A percentile compares a stretch with the other conserved stretches of the same genome.
phyloP scores from a whole-genome alignment of 2,888 invertebrate species.

The Phlogophora meticulosa region DNA sequence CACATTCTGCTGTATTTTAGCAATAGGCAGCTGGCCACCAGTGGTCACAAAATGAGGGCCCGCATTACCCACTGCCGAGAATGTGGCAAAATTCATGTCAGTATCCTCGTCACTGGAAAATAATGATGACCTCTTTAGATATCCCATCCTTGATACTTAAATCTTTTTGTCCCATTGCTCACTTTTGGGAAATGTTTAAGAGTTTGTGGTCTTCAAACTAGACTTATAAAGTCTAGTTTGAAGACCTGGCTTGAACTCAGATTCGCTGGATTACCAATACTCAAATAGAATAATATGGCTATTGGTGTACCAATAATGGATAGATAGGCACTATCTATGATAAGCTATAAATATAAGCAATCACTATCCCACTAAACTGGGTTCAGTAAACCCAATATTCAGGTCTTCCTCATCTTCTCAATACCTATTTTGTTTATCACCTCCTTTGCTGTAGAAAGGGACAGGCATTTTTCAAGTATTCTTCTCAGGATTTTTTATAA shows the following conservation, averaged over 20 bases:
- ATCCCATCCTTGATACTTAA: background rate
- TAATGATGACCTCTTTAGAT: slow-evolving; percentile 18
- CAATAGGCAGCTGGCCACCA: slow-evolving; percentile 90
- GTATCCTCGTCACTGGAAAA: slow-evolving; percentile 84
- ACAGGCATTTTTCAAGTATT: background rate
- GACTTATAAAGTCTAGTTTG: background rate
- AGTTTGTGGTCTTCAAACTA: too few relatives aligned
- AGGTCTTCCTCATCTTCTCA: background rate
- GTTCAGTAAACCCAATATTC: background rate
- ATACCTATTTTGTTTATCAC: background rate
- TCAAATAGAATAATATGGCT: background rate
- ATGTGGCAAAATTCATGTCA: slow-evolving; percentile 95
- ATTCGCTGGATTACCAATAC: background rate
- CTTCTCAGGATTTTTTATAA: background rate
- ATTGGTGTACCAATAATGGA: background rate
- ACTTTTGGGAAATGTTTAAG: background rate
- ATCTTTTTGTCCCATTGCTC: background rate
- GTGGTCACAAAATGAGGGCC: slow-evolving; percentile 87
- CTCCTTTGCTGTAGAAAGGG: background rate
- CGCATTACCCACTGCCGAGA: slow-evolving; percentile 91
- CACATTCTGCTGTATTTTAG: slow-evolving; percentile 94
- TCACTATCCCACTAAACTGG: background rate
- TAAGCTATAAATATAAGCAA: background rate
- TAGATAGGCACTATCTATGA: background rate
- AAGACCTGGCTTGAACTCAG: background rate